phyloP scores from a whole-genome alignment of 1,140 invertebrate species.

The Anadara kagoshimensis region DNA sequence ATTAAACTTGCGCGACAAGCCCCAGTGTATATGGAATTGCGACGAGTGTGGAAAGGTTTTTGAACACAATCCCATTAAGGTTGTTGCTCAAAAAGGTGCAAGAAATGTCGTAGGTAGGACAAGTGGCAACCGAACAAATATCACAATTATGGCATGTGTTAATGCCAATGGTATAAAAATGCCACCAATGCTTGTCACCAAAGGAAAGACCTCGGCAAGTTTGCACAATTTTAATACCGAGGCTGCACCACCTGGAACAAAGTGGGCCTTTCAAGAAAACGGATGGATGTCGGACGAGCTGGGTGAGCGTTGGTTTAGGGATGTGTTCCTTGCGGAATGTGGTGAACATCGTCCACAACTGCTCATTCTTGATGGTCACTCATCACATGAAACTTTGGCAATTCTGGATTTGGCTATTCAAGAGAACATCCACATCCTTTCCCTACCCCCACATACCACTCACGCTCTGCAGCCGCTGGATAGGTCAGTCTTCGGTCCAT shows the following conservation, averaged over 20 bases:
- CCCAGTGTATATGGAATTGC: constrained; percentile 12
- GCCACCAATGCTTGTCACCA: constrained; percentile 17
- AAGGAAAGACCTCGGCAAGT: constrained; percentile 23
- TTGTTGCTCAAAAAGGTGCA: constrained; percentile 14
- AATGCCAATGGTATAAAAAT: constrained; percentile 21
- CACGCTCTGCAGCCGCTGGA: constrained; percentile 50
- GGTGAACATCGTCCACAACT: constrained; percentile 29
- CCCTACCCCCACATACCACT: constrained; percentile 47
- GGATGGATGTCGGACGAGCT: constrained; percentile 16
- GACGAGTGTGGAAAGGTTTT: constrained; percentile 15
- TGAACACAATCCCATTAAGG: constrained; percentile 5
- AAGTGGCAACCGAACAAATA: neutral
- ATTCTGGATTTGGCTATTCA: constrained; percentile 30
- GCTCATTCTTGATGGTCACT: constrained; percentile 37
- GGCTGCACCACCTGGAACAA: neutral
- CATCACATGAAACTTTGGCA: constrained; percentile 34
- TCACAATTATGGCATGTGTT: constrained; percentile 29
- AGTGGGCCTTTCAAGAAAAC: constrained; percentile 19
- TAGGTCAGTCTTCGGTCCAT: constrained; percentile 41
- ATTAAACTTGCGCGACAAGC: too few species aligned
- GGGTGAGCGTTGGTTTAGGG: constrained; percentile 22
- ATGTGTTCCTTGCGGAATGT: constrained; percentile 33
- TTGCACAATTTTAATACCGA: constrained; percentile 18
- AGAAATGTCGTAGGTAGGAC: constrained; percentile 1
- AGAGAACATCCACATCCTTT: constrained; percentile 39